phyloP scores from a whole-genome alignment of 2,797 vertebrate species.

The Corythornis leucogaster region DNA sequence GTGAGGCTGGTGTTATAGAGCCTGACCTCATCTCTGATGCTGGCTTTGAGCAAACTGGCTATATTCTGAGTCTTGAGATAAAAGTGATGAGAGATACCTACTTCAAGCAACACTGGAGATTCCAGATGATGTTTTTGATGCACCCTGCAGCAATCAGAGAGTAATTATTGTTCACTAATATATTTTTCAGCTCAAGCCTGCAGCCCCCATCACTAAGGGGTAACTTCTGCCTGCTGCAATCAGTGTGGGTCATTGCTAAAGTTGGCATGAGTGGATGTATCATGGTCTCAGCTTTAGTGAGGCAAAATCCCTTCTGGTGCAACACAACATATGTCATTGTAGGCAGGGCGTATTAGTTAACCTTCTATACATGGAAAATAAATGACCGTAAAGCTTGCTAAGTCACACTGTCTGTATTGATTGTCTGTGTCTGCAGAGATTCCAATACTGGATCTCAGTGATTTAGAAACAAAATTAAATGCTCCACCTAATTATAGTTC shows the following conservation, averaged over 20 bases:
- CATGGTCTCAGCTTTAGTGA: neutral
- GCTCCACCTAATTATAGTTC: slow-evolving; percentile 76
- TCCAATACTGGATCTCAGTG: slow-evolving; percentile 36
- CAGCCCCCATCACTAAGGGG: neutral
- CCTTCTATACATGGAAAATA: slow-evolving; percentile 16
- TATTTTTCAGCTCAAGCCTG: neutral
- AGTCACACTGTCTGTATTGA: slow-evolving; percentile 56
- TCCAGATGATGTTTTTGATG: neutral
- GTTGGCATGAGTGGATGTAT: neutral
- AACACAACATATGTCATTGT: slow-evolving; percentile 3
- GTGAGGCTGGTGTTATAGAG: neutral
- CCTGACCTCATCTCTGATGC: neutral
- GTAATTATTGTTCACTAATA: neutral
- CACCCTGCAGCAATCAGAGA: neutral
- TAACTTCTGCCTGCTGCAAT: neutral
- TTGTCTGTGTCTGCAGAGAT: slow-evolving; percentile 20
- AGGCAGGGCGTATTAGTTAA: slow-evolving; percentile 4
- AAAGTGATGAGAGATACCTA: neutral
- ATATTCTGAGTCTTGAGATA: neutral
- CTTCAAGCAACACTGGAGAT: neutral
- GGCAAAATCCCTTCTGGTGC: slow-evolving; percentile 22
- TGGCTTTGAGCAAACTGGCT: slow-evolving; percentile 7
- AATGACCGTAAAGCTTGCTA: slow-evolving; percentile 47
- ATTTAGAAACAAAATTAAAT: slow-evolving; percentile 55
- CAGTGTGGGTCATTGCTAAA: neutral